Base-by-base conservation (phyloP, 1,140 invertebrate genomes). In the Drosophila persimilis region DNA sequence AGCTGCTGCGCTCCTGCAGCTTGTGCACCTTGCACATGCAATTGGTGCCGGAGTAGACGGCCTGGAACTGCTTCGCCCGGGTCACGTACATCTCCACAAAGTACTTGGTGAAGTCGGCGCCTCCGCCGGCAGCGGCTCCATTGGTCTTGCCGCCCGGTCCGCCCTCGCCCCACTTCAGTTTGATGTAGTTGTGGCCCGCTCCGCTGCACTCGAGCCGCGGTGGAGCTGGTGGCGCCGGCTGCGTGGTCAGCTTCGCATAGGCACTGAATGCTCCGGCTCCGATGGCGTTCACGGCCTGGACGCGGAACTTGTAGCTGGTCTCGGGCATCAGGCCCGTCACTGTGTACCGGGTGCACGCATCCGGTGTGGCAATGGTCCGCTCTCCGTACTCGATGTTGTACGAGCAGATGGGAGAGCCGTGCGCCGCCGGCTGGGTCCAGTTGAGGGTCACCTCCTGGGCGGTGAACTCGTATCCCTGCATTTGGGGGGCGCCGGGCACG, bases 271-370 rank as follows among this genome's bases (percentile, higher is more conserved):
- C 92, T 15, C 97, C 96, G n/a, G 93, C 92, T 6, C 96, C 96
- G n/a, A 97, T 94, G 63, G 93, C 93, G 91, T 97, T 98, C 6
- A 97, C 94, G 43, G 96, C 97, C 90, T 96, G 95, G 26, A 97
- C 94, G 61, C 95, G 93, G 52, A 97, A 93, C 90, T 95, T 95
- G 80, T 95, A 94, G n/a, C 91, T 88, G 9, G 93, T 93, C 73
- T 94, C 93, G 3, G 94, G 93, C 26, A 83, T 80, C 24, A 95
- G 90, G 1, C 92, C 92, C 24, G 92, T 91, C 6, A 94, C 90
- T 1, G 92, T 91, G 53, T 93, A 93, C 50, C 93, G 92, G 3
- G 92, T 92, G 20, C 90, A 90, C 47, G 93, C 92, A 6, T 92
- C 93, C 4, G 93, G 92, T 0, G 94, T 94, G 26, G 93, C 93